A percentile compares a stretch with the other conserved stretches of the same genome.
These are phyloP conservation scores for Talpa occidentalis DNA, from an alignment of 2,113 vertebrate genomes.

Conservation along the genomic window DNA sequence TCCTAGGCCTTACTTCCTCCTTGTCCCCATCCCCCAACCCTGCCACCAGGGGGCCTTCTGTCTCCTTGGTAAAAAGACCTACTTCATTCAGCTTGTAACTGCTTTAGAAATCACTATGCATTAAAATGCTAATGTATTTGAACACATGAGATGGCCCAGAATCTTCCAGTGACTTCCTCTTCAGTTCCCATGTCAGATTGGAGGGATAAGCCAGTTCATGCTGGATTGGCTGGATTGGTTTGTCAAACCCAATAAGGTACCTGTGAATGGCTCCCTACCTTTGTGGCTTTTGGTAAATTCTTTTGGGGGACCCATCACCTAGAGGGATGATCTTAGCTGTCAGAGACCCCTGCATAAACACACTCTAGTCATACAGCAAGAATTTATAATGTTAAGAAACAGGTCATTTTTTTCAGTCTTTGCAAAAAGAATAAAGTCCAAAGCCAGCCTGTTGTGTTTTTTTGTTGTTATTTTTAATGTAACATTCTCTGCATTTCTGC, in stretches of 20 bases:
- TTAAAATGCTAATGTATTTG: not conserved
- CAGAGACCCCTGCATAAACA: not conserved
- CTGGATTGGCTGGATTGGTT: not conserved
- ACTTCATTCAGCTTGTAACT: not conserved
- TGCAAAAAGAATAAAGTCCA: not conserved
- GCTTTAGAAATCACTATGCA: not conserved
- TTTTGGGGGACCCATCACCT: not conserved
- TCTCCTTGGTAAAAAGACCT: not conserved
- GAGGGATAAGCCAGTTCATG: not conserved
- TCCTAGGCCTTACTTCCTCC: not conserved
- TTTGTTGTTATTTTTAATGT: not conserved
- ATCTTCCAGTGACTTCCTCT: too few relatives aligned
- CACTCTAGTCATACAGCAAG: not conserved
- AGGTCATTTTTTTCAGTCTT: not conserved
- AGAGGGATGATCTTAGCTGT: not conserved
- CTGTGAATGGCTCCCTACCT: not conserved
- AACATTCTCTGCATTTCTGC: not conserved
- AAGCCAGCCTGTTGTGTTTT: not conserved
- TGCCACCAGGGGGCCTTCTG: conserved; percentile 70
- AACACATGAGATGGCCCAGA: not conserved
- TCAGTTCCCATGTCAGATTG: not conserved
- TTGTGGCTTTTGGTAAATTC: not conserved
- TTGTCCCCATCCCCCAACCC: not conserved
- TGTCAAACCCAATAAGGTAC: not conserved
- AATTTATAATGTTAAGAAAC: not conserved